Evolutionary conservation across 2,888 invertebrate species (phyloP).

Genomic region (Drosophila tripunctata): DNA sequence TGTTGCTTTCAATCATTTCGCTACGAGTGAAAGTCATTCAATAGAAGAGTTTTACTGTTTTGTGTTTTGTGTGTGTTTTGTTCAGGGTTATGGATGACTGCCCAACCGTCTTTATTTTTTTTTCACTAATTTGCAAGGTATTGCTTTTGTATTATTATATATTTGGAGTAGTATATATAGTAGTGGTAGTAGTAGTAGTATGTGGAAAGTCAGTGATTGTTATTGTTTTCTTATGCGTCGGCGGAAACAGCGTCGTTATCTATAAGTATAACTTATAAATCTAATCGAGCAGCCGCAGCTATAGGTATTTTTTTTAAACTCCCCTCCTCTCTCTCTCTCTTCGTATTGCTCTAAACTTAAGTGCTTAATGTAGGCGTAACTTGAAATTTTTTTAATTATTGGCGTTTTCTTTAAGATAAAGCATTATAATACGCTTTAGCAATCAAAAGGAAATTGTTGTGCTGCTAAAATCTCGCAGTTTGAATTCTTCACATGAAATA

Average conservation of each 20-base stretch:
- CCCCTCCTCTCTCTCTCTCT: background rate
- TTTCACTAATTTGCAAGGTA: constrained; percentile 47
- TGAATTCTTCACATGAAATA: too few relatives aligned
- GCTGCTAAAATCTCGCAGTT: background rate
- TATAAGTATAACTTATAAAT: constrained; percentile 14
- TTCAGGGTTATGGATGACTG: constrained; percentile 45
- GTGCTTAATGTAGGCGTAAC: constrained; percentile 7
- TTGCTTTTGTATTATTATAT: constrained; percentile 24
- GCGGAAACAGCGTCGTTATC: constrained; percentile 30
- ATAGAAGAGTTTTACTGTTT: constrained; percentile 54
- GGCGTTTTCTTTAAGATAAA: constrained; percentile 1
- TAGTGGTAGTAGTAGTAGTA: background rate
- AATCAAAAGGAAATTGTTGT: background rate
- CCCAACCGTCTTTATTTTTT: constrained; percentile 28
- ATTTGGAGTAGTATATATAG: constrained; percentile 2
- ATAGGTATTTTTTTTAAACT: background rate
- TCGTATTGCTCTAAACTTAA: too few relatives aligned
- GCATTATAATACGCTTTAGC: background rate
- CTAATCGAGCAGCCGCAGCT: constrained; percentile 16
- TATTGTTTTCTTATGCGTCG: constrained; percentile 27
- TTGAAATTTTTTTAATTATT: background rate
- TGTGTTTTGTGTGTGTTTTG: constrained; percentile 8
- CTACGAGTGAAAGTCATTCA: constrained; percentile 60
- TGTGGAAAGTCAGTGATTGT: constrained; percentile 40
- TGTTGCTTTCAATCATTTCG: constrained; percentile 65